phyloP scores from a whole-genome alignment of 1,140 invertebrate genomes.

The Drosophila micromelanica region DNA sequence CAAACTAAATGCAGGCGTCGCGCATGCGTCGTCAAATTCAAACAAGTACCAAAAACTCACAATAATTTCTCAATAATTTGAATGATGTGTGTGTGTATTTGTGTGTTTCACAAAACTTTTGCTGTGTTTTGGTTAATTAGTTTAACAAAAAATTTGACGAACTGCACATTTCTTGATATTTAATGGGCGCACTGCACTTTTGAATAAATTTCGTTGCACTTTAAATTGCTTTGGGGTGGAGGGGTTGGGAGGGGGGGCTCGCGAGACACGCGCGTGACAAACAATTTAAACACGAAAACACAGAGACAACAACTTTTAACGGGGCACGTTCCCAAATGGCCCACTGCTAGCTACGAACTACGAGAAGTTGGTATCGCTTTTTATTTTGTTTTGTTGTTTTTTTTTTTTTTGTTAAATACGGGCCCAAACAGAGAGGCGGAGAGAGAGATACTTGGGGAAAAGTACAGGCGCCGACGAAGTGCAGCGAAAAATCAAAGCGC shows the following conservation, averaged over 20 bases:
- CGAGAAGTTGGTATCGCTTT: too few species aligned
- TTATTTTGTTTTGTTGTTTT: background rate
- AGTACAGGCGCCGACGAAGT: constrained; percentile 65
- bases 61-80: constrained; percentile 21
- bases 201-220: constrained; percentile 20
- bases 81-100: constrained; percentile 18
- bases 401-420: too few species aligned
- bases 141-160: constrained; percentile 13
- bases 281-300: constrained; percentile 30
- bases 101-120: constrained; percentile 17
- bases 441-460: constrained; percentile 37
- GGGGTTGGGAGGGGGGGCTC: constrained; percentile 1
- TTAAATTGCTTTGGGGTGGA: constrained; percentile 1
- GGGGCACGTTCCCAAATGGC: constrained; percentile 42
- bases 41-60: constrained; percentile 17
- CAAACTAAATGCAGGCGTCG: constrained; percentile 44
- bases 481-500: constrained; percentile 57
- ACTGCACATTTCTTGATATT: constrained; percentile 14
- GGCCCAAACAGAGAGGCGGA: too few species aligned
- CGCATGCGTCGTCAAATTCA: constrained; percentile 25
- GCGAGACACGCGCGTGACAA: constrained; percentile 66
- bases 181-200: constrained; percentile 22
- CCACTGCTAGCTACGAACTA: background rate
- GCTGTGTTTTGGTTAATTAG: constrained; percentile 24
- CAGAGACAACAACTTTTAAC: constrained; percentile 31